Evolutionary conservation across 1,140 invertebrate genomes (phyloP).

Genomic region (Cyclargus thomasi): DNA sequence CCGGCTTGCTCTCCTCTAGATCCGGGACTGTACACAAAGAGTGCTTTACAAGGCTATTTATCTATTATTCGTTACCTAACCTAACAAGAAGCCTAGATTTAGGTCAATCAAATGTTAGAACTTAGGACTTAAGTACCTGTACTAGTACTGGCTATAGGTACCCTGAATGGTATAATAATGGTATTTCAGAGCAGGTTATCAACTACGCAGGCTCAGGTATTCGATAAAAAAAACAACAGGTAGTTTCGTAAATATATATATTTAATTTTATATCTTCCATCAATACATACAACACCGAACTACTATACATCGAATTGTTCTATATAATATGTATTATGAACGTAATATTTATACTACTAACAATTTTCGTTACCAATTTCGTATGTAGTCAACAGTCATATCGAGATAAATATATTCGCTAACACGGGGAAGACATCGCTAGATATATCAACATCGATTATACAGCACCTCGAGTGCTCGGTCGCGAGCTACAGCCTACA

Average conservation of each 20-base stretch:
- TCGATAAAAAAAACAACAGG: slow-evolving; percentile 40
- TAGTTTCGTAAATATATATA: slow-evolving; percentile 74
- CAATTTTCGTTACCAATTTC: slow-evolving; percentile 23
- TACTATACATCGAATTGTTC: slow-evolving; percentile 48
- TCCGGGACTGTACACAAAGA: too few relatives aligned
- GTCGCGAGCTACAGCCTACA: slow-evolving; percentile 18
- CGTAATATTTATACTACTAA: slow-evolving; percentile 17
- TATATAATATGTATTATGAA: slow-evolving; percentile 23
- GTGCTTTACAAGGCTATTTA: too few relatives aligned
- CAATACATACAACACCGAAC: slow-evolving; percentile 72
- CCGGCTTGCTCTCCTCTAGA: too few relatives aligned
- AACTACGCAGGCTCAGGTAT: neutral
- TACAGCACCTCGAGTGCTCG: slow-evolving; percentile 34
- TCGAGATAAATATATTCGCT: slow-evolving; percentile 18
- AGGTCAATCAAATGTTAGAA: too few relatives aligned
- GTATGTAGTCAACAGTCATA: slow-evolving; percentile 23
- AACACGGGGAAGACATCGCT: slow-evolving; percentile 59
- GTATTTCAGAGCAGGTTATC: too few relatives aligned
- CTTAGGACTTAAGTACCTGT: too few relatives aligned
- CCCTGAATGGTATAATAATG: too few relatives aligned
- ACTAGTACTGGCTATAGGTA: too few relatives aligned
- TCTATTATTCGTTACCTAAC: too few relatives aligned
- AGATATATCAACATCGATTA: slow-evolving; percentile 27
- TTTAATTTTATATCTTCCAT: slow-evolving; percentile 75
- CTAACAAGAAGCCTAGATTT: too few relatives aligned